Conservation (phyloP, 2,797 vertebrate genomes). For the Heteromormyrus szaboi region DNA sequence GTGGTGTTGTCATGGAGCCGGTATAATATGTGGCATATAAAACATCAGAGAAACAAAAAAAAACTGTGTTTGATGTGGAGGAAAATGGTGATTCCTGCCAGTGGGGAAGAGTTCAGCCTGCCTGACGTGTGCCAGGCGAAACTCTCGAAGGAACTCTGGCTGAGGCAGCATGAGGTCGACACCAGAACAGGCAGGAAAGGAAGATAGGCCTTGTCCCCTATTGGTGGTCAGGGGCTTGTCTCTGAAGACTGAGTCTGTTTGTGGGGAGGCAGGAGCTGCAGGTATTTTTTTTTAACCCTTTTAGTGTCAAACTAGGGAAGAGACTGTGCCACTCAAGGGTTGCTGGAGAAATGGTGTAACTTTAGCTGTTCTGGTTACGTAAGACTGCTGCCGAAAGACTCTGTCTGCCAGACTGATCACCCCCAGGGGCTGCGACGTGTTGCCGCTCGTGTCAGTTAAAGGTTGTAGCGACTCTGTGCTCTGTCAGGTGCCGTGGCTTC, state of each 20-base stretch:
- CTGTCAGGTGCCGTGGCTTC: neutral
- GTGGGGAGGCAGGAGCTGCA: neutral
- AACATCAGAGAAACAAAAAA: neutral
- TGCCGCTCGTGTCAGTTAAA: neutral
- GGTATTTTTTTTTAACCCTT: neutral
- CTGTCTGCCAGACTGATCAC: neutral
- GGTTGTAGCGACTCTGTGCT: neutral
- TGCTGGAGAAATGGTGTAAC: neutral
- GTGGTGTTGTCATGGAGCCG: neutral
- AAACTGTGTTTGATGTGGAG: neutral
- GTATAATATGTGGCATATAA: neutral
- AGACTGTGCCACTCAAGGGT: neutral
- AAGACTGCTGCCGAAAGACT: neutral
- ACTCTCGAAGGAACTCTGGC: neutral
- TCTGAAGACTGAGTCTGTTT: neutral
- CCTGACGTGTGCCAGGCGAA: neutral
- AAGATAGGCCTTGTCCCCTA: neutral
- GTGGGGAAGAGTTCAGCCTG: neutral
- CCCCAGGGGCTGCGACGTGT: neutral
- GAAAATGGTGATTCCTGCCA: neutral
- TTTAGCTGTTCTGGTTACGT: neutral
- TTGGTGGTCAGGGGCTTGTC: neutral
- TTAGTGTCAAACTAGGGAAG: neutral
- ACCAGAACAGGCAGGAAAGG: neutral
- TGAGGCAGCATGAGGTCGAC: neutral